Evolutionary conservation across 1,140 invertebrate species (phyloP), one percentile per base, ranked within the genome.

Genomic region (Caenorhabditis briggsae): DNA sequence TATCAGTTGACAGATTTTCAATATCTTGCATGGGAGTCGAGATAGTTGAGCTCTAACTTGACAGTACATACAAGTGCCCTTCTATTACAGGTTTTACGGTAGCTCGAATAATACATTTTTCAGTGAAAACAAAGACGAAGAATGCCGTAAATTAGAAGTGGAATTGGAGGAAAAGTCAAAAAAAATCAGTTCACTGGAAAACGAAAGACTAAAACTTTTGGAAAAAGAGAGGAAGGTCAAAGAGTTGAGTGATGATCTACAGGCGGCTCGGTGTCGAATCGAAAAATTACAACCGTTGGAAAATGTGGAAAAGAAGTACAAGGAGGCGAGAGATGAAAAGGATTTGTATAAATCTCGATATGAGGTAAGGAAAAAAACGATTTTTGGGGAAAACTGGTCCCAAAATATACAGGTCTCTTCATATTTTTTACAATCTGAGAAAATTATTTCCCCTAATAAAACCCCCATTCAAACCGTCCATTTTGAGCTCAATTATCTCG

Each of bases 251-350:
- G 70, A 78, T 50, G 70, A 78, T 23, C 70, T 78, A 2, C 70
- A 78, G 46, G 70, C 25, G n/a, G 70, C 70, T 18, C 43, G 33
- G n/a, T 78, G 70, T 14, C 25, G 33, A 23, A 78, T 78, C 23
- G 70, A 78, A 50, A 78, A 78, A 11, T 20, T 50, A 0, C 70
- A 78, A 6, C 43, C 12, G 11, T 23, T 78, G 46, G 70, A 23
- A 23, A 5, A 82, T 20, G 18, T 86, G 11, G 84, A 86, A 65
- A 70, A 78, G 25, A 86, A 78, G 65, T 56, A 43, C 16, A 86
- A 56, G 25, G 84, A 86, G 43, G 65, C 65, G 5, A 61, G 33
- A n/a, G 84, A 86, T 55, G 48, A 48, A 14, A 56, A 53, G 20
- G 59, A 78, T n/a, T n/a, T 56, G 64, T 78, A 12, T 11, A 70